Base-by-base conservation (phyloP, 2,113 vertebrate genomes). In the Scophthalmus maximus region DNA sequence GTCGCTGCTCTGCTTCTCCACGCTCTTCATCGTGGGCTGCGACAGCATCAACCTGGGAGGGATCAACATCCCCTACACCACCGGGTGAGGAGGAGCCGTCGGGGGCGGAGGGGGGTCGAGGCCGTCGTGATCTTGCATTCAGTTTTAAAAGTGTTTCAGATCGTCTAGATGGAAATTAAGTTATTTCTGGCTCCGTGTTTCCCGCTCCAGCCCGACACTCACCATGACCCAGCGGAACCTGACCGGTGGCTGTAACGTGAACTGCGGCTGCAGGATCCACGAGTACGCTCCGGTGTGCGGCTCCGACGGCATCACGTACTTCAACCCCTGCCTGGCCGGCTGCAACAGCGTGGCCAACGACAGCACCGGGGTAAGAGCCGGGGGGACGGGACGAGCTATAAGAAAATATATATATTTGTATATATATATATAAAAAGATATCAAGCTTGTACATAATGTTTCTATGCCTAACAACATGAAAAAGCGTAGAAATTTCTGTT, bases 221-320 rank as follows among this genome's bases (percentile, higher is more conserved):
- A 97, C 96, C 86, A 96, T 98, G 95, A 94, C 97, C 6, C 98
- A 99, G 84, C 94, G 96, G 87, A 99, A 99, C 88, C 92, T 99
- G 89, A 99, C 97, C 0, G 97, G 97, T 42, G 95, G 96, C 65
- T 99, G 98, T 74, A 99, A 99, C 6, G 98, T 99, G 51, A 98
- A 99, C 86, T 99, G 98, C 30, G 97, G 97, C 29, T 99, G 98
- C 79, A 96, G 90, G 83, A 98, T 95, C 86, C 95, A 99, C 1
- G 97, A 99, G 87, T 99, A 99, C 2, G 95, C 97, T 63, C 98
- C 98, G 6, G 98, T 99, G 52, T 99, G 98, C 72, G 98, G 98
- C 79, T 99, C 98, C 0, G 98, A 99, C 67, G 98, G 98, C 85
- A 99, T 99, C 83, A 99, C 98, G 0, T 99, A 99, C 90, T 99